Evolutionary conservation across 2,113 vertebrate genomes (phyloP).

Genomic region (Amphiprion percula): DNA sequence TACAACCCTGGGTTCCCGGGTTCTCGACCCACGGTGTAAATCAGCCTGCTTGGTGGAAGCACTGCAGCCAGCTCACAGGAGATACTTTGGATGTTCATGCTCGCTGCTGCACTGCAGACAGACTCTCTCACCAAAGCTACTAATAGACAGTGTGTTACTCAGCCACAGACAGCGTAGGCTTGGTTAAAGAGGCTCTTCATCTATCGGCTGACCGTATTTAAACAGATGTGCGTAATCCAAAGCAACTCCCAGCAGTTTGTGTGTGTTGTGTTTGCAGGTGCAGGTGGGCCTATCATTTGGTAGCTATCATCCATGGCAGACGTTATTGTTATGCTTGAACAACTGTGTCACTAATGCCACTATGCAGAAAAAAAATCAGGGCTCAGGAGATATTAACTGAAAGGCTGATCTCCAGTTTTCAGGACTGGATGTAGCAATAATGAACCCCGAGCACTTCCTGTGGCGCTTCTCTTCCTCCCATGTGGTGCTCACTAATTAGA

Average conservation of each 20-base stretch:
- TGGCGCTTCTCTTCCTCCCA: background rate
- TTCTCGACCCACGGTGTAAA: conserved; percentile 44
- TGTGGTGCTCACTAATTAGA: conserved; percentile 15
- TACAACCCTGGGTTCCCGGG: conserved; percentile 49
- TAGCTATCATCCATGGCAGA: conserved; percentile 7
- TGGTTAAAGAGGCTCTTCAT: conserved; percentile 54
- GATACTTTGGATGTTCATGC: conserved; percentile 65
- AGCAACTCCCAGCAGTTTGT: conserved; percentile 45
- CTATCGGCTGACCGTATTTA: conserved; percentile 51
- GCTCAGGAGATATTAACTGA: conserved; percentile 22
- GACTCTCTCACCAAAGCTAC: conserved; percentile 47
- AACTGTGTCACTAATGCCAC: conserved; percentile 18
- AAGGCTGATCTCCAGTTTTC: background rate
- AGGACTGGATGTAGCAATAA: background rate
- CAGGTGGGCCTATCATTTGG: conserved; percentile 9
- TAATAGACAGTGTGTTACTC: conserved; percentile 42
- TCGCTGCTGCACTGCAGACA: conserved; percentile 80
- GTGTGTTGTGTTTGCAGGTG: conserved; percentile 40
- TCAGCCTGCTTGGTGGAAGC: conserved; percentile 41
- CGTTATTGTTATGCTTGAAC: conserved; percentile 7
- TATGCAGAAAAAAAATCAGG: background rate
- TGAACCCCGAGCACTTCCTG: conserved; percentile 10
- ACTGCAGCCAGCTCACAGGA: conserved; percentile 59
- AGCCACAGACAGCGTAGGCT: conserved; percentile 62
- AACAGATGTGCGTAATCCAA: conserved; percentile 63